Conservation (phyloP, 2,113 vertebrate genomes). For the Crotophaga sulcirostris region DNA sequence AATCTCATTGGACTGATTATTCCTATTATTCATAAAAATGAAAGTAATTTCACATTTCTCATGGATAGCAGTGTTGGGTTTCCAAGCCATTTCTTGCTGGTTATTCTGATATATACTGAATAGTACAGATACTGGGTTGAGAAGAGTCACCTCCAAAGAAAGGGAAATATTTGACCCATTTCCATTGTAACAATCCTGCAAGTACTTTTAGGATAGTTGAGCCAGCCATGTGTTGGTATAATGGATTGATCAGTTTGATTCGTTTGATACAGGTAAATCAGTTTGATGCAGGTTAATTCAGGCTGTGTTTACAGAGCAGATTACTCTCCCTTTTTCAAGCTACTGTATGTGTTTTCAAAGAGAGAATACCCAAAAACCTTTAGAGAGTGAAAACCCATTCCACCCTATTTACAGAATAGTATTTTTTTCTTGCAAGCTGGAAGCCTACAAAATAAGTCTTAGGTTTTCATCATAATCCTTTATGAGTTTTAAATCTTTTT, state of each 20-base stretch:
- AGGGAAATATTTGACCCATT: background rate
- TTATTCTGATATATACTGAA: background rate
- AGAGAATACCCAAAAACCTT: background rate
- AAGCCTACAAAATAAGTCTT: slow-evolving; percentile 36
- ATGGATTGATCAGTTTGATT: background rate
- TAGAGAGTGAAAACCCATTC: background rate
- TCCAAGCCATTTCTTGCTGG: background rate
- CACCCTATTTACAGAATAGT: slow-evolving; percentile 2
- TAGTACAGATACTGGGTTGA: background rate
- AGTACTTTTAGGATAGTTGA: background rate
- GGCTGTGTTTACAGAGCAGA: slow-evolving; percentile 37
- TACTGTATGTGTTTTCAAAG: background rate
- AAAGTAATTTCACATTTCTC: background rate
- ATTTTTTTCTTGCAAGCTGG: background rate
- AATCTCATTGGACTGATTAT: background rate
- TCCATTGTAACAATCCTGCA: background rate
- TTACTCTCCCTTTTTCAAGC: background rate
- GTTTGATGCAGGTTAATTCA: slow-evolving; percentile 20
- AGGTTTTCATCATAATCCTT: slow-evolving; percentile 44
- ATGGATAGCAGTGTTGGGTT: background rate
- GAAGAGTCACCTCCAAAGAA: background rate
- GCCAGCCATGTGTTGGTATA: background rate
- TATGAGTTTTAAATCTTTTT: slow-evolving; percentile 57
- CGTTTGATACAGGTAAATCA: slow-evolving; percentile 11
- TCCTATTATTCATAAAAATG: background rate